Evolutionary conservation across 2,113 vertebrate genomes (phyloP), one percentile per base, ranked within the genome.

Genomic region (Catharus minimus): DNA sequence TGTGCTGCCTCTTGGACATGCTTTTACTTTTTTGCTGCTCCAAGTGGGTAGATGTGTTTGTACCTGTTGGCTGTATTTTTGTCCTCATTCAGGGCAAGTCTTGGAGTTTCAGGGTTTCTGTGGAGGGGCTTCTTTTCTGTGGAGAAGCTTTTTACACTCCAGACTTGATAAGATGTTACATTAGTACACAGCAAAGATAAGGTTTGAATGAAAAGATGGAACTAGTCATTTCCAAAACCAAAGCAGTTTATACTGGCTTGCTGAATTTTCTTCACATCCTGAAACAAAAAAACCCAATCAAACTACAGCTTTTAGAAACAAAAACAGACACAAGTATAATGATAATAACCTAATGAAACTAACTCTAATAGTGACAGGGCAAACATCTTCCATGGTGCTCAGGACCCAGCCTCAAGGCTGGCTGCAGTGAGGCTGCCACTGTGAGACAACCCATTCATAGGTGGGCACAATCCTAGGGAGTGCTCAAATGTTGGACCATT

Each of bases 391-490:
- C 13, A 2, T 32, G 43, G 27, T 61, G 13, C 18, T 55, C 11
- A 76, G 23, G 27, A 56, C 3, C 5, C 14, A 52, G 9, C 11
- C 36, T 9, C 2, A 11, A 32, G 28, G 5, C 26, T 71, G 49
- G 18, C n/a, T 80, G 43, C 39, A 30, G 5, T 15, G 55, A 67
- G 36, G 20, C 28, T 62, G 13, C 9, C 18, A 9, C 38, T 20
- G 13, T 44, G 47, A 80, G 19, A n/a, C 16, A 49, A 11, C 11
- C 2, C 10, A 22, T 58, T 19, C 9, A 11, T 5, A 17, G 24
- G 13, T 0, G 0, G 28, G 23, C 1, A 1, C 38, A 38, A 3
- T 38, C 60, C 32, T 57, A 33, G 22, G n/a, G 62, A 86, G 43
- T 57, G 20, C 28, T 61, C 5, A 8, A 68, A 49, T 20, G 6